Base-by-base conservation (phyloP, 2,888 invertebrate species). In the Augiades crinisus region DNA sequence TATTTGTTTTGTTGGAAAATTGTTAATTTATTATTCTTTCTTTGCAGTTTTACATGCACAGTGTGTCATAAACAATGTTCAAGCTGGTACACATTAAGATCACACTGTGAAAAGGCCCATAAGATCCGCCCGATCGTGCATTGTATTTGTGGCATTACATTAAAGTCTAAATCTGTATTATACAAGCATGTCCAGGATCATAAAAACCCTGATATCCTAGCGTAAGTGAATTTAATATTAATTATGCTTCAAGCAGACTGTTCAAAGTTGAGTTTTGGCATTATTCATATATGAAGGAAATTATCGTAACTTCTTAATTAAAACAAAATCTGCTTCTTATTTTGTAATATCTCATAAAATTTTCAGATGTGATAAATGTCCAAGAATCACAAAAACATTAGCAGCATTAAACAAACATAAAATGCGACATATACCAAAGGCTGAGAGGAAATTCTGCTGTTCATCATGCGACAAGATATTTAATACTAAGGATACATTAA, bases 181-280 rank as follows among this genome's bases (percentile, higher is more conserved):
- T 90, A 91, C 59, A 90, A 90, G 67, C 91, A 91, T 62, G 78
- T 91, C 27, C 81, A 88, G 55, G 90, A 89, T 59, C 91, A 91
- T 62, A 90, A 85, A 61, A 87, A 86, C 57, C 90, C 90, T 6
- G 80, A 85, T 68, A 73, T 82, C 14, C 72, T 89, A 46, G 78
- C 81, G 90, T 91, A 70, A 81, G 86, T 81, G 57, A 31, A 2
- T n/a, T 7, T 27, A 4, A 8, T 12, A 36, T 34, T 37, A 19
- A 47, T n/a, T n/a, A n/a, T n/a, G n/a, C n/a, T n/a, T n/a, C n/a
- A n/a, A n/a, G n/a, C n/a, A n/a, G n/a, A n/a, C n/a, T n/a, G n/a
- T n/a, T n/a, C n/a, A n/a, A n/a, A n/a, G n/a, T n/a, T n/a, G n/a
- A n/a, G n/a, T n/a, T n/a, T n/a, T n/a, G n/a, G n/a, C n/a, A n/a